Evolutionary conservation across 1,140 invertebrate genomes (phyloP), one percentile per base, ranked within the genome.

Genomic region (Drosophila sproati): DNA sequence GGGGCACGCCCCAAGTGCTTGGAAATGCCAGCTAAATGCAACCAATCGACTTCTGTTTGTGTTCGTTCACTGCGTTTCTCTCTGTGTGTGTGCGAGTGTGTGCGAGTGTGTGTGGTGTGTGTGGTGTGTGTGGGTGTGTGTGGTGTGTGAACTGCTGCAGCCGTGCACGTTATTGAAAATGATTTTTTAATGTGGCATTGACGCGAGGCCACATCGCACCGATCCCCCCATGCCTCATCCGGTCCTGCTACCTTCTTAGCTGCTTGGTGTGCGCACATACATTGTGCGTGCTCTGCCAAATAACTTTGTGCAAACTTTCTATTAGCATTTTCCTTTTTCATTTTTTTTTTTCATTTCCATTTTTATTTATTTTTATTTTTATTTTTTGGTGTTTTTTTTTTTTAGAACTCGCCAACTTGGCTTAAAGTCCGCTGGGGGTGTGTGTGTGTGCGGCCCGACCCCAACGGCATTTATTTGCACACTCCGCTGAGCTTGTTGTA

Each of bases 161-260:
- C 66, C 68, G 77, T 82, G 83, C 78, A 73, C 79, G 83, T 87
- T 87, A 87, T 88, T 87, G 82, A 87, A 87, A 87, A 87, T 87
- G 82, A 87, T 87, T 87, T 87, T 87, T 87, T 87, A 87, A 87
- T 87, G 79, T 56, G 72, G 68, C 69, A 87, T 80, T 79, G 82
- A 78, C 63, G 66, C 72, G 71, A 64, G 54, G 41, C 59, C 48
- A 10, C 61, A 7, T 32, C n/a, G 5, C 45, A 54, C 60, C 12
- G 37, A 32, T 31, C n/a, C 32, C 6, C 34, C n/a, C 50, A 5
- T 29, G 20, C 34, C 4, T 31, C 52, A 8, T 32, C 28, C 43
- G 2, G 12, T 41, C 2, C 0, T 10, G 8, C 34, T 20, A 10
- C 4, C 8, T 20, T n/a, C 20, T 41, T 12, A 4, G 34, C 43